Evolutionary conservation across 2,888 invertebrate species (phyloP).

Genomic region (Coleophora deauratella): DNA sequence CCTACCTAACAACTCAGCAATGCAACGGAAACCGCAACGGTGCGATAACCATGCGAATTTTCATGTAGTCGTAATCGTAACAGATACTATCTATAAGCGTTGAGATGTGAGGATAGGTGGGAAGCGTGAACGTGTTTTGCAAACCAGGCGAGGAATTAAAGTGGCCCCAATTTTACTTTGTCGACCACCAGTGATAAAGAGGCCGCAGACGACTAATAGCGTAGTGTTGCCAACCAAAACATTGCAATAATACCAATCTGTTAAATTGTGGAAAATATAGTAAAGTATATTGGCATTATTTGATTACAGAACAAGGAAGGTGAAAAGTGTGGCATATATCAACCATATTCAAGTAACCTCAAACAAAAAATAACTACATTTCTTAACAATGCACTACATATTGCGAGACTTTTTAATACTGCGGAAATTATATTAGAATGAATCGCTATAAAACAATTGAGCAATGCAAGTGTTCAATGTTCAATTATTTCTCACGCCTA

Average conservation of each 20-base stretch:
- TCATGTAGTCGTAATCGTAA: constrained; percentile 38
- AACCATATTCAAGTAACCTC: too few species aligned
- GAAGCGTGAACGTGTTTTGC: constrained; percentile 72
- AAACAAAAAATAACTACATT: too few species aligned
- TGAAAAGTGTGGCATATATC: too few species aligned
- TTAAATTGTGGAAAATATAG: too few species aligned
- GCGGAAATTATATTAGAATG: too few species aligned
- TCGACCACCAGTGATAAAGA: constrained; percentile 56
- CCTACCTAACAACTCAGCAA: constrained; percentile 21
- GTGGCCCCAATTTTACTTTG: constrained; percentile 69
- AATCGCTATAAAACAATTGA: constrained; percentile 1
- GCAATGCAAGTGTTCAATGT: constrained; percentile 8
- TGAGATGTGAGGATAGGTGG: constrained; percentile 72
- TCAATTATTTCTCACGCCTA: constrained; percentile 43
- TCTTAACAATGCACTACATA: too few species aligned
- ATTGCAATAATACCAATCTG: too few species aligned
- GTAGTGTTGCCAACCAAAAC: constrained; percentile 29
- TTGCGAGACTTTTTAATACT: too few species aligned
- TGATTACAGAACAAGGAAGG: too few species aligned
- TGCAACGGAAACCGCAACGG: constrained; percentile 24
- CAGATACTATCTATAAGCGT: constrained; percentile 71
- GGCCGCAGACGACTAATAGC: constrained; percentile 35
- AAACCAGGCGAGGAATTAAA: constrained; percentile 69
- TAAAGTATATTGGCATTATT: too few species aligned
- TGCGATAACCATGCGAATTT: neutral